These are phyloP conservation scores for Sebastes vulpes DNA, from an alignment of 2,797 vertebrate genomes.

Conservation along the genomic window DNA sequence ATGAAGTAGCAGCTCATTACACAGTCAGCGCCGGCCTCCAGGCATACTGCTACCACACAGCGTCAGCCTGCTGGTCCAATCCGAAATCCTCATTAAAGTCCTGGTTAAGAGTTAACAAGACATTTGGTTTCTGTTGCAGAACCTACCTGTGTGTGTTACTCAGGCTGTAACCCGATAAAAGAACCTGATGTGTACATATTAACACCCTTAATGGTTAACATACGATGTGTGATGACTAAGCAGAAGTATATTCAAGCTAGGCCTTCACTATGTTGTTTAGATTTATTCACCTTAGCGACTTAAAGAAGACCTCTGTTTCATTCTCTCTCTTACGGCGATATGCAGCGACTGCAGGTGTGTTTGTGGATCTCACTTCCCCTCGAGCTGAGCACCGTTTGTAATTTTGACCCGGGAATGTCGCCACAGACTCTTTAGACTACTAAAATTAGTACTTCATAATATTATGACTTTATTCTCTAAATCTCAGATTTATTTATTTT, in stretches of 20 bases:
- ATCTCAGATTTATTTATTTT: too few species aligned
- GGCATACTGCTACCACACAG: constrained; percentile 5
- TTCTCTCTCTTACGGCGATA: too few species aligned
- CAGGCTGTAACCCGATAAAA: background rate
- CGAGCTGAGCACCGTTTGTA: too few species aligned
- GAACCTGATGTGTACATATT: background rate
- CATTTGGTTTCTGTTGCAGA: background rate
- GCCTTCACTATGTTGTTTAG: background rate
- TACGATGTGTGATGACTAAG: background rate
- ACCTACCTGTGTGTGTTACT: background rate
- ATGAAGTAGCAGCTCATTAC: constrained; percentile 40
- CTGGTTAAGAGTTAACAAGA: background rate
- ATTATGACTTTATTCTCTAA: too few species aligned
- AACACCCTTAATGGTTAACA: background rate
- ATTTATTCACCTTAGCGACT: too few species aligned
- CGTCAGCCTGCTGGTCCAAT: background rate
- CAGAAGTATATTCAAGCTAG: background rate
- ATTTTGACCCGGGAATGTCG: too few species aligned
- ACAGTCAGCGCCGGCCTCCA: background rate
- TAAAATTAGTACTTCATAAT: too few species aligned
- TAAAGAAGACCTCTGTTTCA: too few species aligned
- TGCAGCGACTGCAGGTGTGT: too few species aligned
- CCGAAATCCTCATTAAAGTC: background rate
- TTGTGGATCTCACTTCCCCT: too few species aligned
- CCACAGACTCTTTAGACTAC: too few species aligned